Evolutionary conservation across 2,113 vertebrate species (phyloP), one percentile per base, ranked within the genome.

Genomic region (Clupea harengus): DNA sequence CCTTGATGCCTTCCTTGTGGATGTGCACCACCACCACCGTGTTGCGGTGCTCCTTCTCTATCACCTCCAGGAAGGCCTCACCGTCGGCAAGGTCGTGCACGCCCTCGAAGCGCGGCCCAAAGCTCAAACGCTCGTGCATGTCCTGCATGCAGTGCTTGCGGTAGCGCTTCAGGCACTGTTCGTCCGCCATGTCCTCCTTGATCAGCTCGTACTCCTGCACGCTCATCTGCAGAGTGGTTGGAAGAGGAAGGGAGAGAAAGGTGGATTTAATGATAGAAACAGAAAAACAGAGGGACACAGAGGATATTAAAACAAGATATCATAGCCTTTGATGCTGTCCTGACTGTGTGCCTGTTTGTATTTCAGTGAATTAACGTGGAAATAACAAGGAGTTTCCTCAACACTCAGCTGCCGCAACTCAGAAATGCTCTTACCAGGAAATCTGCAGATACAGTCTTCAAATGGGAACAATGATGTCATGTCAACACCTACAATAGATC

Each of bases 51-150:
- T 99, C 98, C 89, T 98, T 99, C 91, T 98, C 97, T 0, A 99
- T 96, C 81, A 96, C 95, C 86, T 97, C 96, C 45, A 99, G 94
- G 93, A 99, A 99, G 87, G 97, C 96, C 86, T 99, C 97, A 7
- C 98, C 97, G 0, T 92, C 97, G 84, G 96, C 95, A 83, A 99
- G 95, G 90, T 99, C 97, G 0, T 95, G 95, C 46, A 99, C 91
- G 2, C 94, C 95, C 49, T 96, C 97, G 0, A 99, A 97, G 85
- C 92, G 96, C 0, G 97, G 98, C 85, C 97, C 97, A 15, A 99
- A 98, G 89, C 98, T 99, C 91, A 99, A 94, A 87, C 96, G 94
- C 89, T 98, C 96, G 45, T 98, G 98, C 98, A 99, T 99, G 72
- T 98, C 96, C 92, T 97, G 96, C 98, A 99, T 99, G 89, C 98